Base-by-base conservation (phyloP, 2,888 invertebrate species). In the Athalia rosae region DNA sequence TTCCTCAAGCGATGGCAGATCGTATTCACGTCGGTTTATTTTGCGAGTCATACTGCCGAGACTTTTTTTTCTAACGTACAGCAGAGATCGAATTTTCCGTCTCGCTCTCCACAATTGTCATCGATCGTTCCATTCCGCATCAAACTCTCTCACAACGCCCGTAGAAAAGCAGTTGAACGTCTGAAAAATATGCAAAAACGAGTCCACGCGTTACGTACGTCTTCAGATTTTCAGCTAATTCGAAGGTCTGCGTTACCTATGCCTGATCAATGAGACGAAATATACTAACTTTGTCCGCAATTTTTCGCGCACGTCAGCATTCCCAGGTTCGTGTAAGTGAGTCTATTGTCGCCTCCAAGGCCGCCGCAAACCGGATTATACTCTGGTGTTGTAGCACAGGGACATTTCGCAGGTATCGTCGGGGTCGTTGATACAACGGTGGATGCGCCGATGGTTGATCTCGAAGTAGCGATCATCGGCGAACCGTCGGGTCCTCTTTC, bases 281-380 rank as follows among this genome's bases (percentile, higher is more conserved):
- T 45, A 58, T 73, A 76, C 76, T 76, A 4, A 76, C 76, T 4
- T 76, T 48, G n/a, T n/a, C 76, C 76, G 63, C 76, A 76, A 63
- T 43, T 53, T 56, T 15, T n/a, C 3, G 76, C 76, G 47, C 76
- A 76, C 9, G 43, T 48, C 53, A 76, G 56, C 45, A n/a, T 66
- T 6, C 47, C 50, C 1, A 45, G 50, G 59, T 80, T 80, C 9
- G 61, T 41, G 28, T 79, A 80, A 62, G 79, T 80, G 5, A 78
- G 43, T 56, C 76, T 77, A 59, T 78, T 74, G 8, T 56, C 76
- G n/a, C 78, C 80, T 28, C 28, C 28, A 28, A 28, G 28, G 28
- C 28, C 2, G 9, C 78, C 80, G 9, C 79, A 80, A n/a, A 80
- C 78, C 3, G 80, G 79, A 56, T 73, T 76, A 47, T 80, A 79